Percentiles rank a stretch among this genome's conserved stretches.
phyloP scores from a whole-genome alignment of 2,888 invertebrate genomes.

The Anthrax anthrax region DNA sequence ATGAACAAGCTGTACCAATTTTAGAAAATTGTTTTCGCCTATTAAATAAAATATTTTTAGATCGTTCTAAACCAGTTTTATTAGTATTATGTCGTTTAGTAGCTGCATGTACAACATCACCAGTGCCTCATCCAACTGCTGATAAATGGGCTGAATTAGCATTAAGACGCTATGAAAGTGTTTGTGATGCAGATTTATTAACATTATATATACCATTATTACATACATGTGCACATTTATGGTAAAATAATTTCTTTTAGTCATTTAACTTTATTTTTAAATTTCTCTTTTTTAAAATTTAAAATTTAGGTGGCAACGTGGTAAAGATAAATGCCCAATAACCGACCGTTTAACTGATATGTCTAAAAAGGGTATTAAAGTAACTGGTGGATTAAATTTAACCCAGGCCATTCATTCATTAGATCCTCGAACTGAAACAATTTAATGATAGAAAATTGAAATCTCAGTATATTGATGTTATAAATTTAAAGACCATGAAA shows the following conservation, averaged over 20 bases:
- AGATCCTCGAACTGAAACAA: conserved; percentile 35
- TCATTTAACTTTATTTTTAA: too few species aligned
- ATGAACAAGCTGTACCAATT: conserved; percentile 44
- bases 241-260: conserved; percentile 30
- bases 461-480: too few species aligned
- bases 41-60: conserved; percentile 46
- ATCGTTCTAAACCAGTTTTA: conserved; percentile 51
- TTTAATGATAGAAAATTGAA: conserved; percentile 14
- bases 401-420: conserved; percentile 49
- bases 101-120: conserved; percentile 37
- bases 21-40: conserved; percentile 54
- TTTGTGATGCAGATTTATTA: conserved; percentile 55
- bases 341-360: conserved; percentile 46
- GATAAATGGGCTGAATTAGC: conserved; percentile 55
- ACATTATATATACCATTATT: conserved; percentile 53
- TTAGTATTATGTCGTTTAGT: conserved; percentile 52
- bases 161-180: conserved; percentile 52
- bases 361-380: conserved; percentile 50
- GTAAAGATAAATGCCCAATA: conserved; percentile 45
- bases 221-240: conserved; percentile 51
- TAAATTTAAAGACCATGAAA: too few species aligned
- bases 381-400: conserved; percentile 42
- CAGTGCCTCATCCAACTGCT: conserved; percentile 42
- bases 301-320: conserved; percentile 40
- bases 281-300: background rate